Percentiles rank a stretch among this genome's conserved stretches.
phyloP scores from a whole-genome alignment of 2,888 invertebrate species.

The Nudaria mundana region DNA sequence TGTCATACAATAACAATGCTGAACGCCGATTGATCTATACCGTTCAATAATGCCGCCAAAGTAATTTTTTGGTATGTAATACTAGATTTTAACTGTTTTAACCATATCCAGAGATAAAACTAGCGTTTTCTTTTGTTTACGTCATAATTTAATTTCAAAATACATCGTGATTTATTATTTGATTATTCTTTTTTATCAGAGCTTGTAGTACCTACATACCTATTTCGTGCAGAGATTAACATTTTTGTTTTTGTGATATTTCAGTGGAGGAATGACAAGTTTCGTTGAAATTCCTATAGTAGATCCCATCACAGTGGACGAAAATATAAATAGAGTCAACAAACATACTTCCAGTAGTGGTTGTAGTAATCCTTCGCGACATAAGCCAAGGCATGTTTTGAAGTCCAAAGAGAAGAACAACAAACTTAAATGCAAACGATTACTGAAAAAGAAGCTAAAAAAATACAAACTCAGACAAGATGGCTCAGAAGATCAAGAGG shows the following conservation, averaged over 20 bases:
- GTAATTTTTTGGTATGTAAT: slow-evolving; percentile 37
- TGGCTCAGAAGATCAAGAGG: slow-evolving; percentile 69
- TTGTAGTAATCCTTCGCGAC: slow-evolving; percentile 23
- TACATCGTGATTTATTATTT: too few species aligned
- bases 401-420: slow-evolving; percentile 51
- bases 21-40: too few species aligned
- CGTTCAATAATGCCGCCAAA: slow-evolving; percentile 49
- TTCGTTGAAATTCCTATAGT: slow-evolving; percentile 34
- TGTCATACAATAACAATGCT: too few species aligned
- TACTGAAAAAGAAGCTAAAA: slow-evolving; percentile 60
- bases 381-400: slow-evolving; percentile 35
- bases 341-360: slow-evolving; percentile 17
- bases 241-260: too few species aligned
- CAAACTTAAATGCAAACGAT: slow-evolving; percentile 52
- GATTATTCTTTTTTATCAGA: neutral
- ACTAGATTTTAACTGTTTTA: neutral
- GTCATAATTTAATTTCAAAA: too few species aligned
- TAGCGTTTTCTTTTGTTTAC: too few species aligned
- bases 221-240: neutral
- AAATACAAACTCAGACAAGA: slow-evolving; percentile 66
- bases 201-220: neutral
- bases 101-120: too few species aligned
- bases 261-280: slow-evolving; percentile 67
- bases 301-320: slow-evolving; percentile 22
- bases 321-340: slow-evolving; percentile 24